Evolutionary conservation across 2,797 vertebrate genomes (phyloP).

Genomic region (Artibeus jamaicensis): DNA sequence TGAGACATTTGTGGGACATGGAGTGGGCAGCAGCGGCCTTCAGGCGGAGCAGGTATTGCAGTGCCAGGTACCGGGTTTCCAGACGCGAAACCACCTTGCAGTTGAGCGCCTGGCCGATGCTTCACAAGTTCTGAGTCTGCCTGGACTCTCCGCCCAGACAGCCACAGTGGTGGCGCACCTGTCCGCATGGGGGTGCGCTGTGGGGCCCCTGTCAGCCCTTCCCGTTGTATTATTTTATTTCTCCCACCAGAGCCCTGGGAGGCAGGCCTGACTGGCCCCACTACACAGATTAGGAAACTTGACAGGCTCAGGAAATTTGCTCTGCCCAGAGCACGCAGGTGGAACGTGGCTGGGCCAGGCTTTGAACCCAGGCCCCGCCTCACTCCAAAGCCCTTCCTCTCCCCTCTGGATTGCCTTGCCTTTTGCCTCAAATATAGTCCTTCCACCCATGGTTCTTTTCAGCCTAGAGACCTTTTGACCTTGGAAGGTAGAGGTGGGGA

Average conservation of each 20-base stretch:
- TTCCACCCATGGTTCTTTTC: background rate
- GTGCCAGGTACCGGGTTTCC: background rate
- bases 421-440: background rate
- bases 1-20: background rate
- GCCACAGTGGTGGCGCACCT: background rate
- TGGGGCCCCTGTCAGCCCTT: too few relatives aligned
- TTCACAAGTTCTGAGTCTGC: background rate
- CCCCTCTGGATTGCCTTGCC: background rate
- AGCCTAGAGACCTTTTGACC: background rate
- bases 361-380: background rate
- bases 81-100: background rate
- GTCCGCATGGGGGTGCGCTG: background rate
- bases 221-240: background rate
- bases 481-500: background rate
- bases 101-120: background rate
- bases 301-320: background rate
- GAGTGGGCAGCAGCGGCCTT: background rate
- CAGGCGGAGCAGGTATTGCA: background rate
- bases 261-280: background rate
- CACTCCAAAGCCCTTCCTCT: background rate
- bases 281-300: background rate
- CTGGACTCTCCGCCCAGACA: background rate
- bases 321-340: background rate
- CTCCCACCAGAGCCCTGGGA: background rate
- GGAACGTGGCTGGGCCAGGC: background rate